Evolutionary conservation across 2,797 vertebrate species (phyloP), one percentile per base, ranked within the genome.

Genomic region (Phalanger gymnotis): DNA sequence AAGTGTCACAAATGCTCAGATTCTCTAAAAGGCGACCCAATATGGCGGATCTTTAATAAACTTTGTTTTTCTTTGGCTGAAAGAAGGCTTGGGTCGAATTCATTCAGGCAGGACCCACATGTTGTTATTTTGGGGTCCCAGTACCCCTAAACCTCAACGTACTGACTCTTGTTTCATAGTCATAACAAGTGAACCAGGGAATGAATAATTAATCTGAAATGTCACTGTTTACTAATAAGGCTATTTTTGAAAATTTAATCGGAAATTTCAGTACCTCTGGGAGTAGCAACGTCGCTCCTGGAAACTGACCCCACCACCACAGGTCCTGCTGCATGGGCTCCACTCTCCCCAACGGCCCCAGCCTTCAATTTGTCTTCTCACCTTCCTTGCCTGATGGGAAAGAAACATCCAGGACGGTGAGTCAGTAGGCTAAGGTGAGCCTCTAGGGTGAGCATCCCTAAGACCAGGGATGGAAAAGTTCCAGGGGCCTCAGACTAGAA

Each of bases 341-440:
- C 99, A 99, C 4, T 99, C 98, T 28, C 99, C 98, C 99, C 99
- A 99, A 13, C 98, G 93, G 1, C 99, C 99, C 99, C 99, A 99
- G 97, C 98, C 97, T 96, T 99, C 99, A 61, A 52, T 97, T 95
- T 98, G 99, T 16, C 91, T 94, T 55, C 94, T 99, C 94, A 95
- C 55, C 91, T 30, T 94, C 25, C 0, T 55, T 93, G 93, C 96
- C 99, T 99, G 95, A 28, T 90, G 56, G 92, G 90, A 95, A 94
- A 55, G 34, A 91, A 0, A 7, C 0, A 14, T n/a, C 51, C 22
- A 0, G 66, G 19, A 90, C 19, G 28, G 1, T 13, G 34, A 31
- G 89, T 51, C 6, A 7, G 73, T 47, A 47, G 40, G 40, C 73
- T 81, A 25, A 81, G 7, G 34, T 47, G 73, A 47, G 19, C 19